A percentile compares a stretch with the other conserved stretches of the same genome.
phyloP scores from a whole-genome alignment of 2,113 vertebrate genomes.

The Mola mola region DNA sequence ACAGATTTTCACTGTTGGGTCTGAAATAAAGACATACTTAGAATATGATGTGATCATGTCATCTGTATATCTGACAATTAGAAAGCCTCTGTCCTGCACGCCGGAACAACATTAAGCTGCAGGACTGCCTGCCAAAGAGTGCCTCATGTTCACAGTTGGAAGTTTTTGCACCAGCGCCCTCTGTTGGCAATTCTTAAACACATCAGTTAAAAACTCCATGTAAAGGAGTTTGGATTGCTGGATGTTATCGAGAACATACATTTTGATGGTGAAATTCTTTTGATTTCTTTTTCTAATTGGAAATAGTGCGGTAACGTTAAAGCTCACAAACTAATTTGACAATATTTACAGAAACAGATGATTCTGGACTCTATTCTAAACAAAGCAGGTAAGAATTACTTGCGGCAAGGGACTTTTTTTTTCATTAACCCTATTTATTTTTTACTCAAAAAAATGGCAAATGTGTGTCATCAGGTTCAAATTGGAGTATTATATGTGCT shows the following conservation, averaged over 20 bases:
- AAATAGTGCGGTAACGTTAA: too few species aligned
- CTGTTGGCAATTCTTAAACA: slow-evolving; percentile 43
- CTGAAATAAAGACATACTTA: slow-evolving; percentile 64
- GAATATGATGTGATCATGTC: not conserved
- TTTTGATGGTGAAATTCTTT: not conserved
- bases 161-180: slow-evolving; percentile 30
- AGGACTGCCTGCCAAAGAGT: not conserved
- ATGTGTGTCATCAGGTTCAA: too few species aligned
- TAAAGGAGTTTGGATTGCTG: too few species aligned
- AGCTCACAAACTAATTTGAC: not conserved
- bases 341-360: not conserved
- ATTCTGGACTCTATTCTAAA: too few species aligned
- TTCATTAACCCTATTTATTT: too few species aligned
- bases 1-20: slow-evolving; percentile 63
- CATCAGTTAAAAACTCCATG: too few species aligned
- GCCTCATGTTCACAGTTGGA: not conserved
- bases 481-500: too few species aligned
- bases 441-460: too few species aligned
- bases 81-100: not conserved
- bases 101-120: not conserved
- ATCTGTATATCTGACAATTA: not conserved
- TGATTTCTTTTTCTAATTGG: too few species aligned
- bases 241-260: too few species aligned
- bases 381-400: too few species aligned
- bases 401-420: too few species aligned